Base-by-base conservation (phyloP, 2,888 invertebrate genomes). In the Tribolium freemani region DNA sequence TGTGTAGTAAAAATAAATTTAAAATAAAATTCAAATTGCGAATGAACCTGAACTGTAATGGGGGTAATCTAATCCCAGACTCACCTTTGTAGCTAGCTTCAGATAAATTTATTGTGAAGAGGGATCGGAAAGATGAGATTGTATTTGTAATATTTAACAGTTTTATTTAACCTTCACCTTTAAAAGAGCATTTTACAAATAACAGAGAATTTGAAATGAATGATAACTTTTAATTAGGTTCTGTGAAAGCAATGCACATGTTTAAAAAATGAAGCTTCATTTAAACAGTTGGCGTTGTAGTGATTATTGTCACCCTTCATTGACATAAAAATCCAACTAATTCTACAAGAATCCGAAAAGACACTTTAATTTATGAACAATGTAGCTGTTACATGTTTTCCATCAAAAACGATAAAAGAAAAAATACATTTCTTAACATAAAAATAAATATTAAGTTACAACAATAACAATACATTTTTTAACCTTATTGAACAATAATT, bases 151-250 rank as follows among this genome's bases (percentile, higher is more conserved):
- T 20, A 54, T 31, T 66, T 56, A 75, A 69, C 57, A 54, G 60
- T 75, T 75, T 75, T 75, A 75, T 75, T 76, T 76, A 77, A 77
- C 76, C 76, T 72, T 77, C 75, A 77, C 75, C 76, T 63, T 71
- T 57, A 58, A 69, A 76, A 70, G 67, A 75, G 71, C 69, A 38
- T 72, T 71, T 73, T 72, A 73, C 73, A 70, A 69, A 63, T 67
- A 61, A 73, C 69, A 56, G 71, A 56, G 71, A 63, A 67, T 68
- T 69, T 61, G 8, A 66, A 68, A 8, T 8, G 11, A 26, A 53
- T 20, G 56, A 44, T 48, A 67, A 64, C 21, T 61, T 44, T 44
- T 68, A 57, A 6, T 31, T 48, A 31, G 21, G 13, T 60, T 69
- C 50, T 66, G 68, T 57, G 48, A 68, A 71, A 74, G 66, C 48